These are phyloP conservation scores for Diadromus collaris DNA, from an alignment of 2,888 invertebrate genomes.

Conservation along the genomic window DNA sequence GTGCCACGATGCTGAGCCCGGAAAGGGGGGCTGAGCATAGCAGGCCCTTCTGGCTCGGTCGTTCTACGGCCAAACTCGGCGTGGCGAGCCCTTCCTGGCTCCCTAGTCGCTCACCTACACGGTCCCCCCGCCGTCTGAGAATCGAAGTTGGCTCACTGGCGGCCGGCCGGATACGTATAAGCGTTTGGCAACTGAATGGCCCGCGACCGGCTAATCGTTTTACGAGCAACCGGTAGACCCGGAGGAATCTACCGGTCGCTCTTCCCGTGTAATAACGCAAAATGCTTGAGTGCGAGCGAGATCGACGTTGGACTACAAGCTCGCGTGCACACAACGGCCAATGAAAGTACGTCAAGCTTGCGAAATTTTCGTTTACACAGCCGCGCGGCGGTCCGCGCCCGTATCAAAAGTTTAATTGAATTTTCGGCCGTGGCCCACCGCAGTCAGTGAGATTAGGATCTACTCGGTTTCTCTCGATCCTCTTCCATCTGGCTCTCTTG, in stretches of 20 bases:
- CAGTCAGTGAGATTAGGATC: conserved; percentile 75
- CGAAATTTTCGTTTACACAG: conserved; percentile 80
- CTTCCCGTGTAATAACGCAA: conserved; percentile 8
- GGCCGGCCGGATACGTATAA: conserved; percentile 55
- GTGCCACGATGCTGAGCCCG: conserved; percentile 44
- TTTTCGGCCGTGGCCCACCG: conserved; percentile 75
- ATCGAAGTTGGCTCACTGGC: conserved; percentile 44
- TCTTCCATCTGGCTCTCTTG: conserved; percentile 23
- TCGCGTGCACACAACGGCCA: conserved; percentile 62
- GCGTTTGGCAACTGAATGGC: conserved; percentile 53
- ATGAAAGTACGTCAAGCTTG: conserved; percentile 79
- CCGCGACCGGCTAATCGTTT: conserved; percentile 72
- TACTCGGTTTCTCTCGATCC: conserved; percentile 53
- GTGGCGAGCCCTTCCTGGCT: conserved; percentile 33
- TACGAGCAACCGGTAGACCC: conserved; percentile 62
- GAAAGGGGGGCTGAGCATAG: conserved; percentile 18
- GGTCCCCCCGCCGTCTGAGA: conserved; percentile 37
- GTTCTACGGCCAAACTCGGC: conserved; percentile 41
- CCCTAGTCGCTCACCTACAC: conserved; percentile 20
- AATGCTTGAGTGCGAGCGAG: conserved; percentile 29
- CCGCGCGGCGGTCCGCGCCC: conserved; percentile 72
- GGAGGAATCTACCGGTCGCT: conserved; percentile 31
- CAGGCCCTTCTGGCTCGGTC: conserved; percentile 33
- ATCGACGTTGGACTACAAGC: conserved; percentile 12
- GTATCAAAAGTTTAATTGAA: conserved; percentile 80